Conservation (phyloP, 2,113 vertebrate species). For the Cololabis saira region DNA sequence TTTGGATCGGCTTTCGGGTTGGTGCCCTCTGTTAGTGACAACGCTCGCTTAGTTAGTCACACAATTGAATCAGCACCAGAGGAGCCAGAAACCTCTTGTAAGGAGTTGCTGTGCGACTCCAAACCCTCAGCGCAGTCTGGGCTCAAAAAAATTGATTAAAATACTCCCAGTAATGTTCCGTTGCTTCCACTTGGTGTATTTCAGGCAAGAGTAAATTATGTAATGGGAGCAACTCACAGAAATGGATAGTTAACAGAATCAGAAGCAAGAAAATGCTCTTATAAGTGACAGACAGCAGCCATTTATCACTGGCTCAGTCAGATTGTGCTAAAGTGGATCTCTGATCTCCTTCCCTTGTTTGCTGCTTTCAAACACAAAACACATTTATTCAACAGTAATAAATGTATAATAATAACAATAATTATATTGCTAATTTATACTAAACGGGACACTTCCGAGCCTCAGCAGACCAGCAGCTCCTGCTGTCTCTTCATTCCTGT, state of each 20-base stretch:
- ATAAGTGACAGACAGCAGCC: slow-evolving; percentile 73
- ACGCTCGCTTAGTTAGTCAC: slow-evolving; percentile 31
- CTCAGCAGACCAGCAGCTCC: too few species aligned
- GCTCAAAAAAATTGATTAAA: slow-evolving; percentile 23
- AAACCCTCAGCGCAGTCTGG: neutral
- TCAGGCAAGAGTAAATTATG: slow-evolving; percentile 71
- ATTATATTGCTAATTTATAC: too few species aligned
- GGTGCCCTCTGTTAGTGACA: slow-evolving; percentile 15
- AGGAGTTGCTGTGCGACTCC: neutral
- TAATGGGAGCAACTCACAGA: slow-evolving; percentile 79
- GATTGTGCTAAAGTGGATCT: slow-evolving; percentile 86
- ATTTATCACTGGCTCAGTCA: slow-evolving; percentile 76
- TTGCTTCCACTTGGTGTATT: slow-evolving; percentile 73
- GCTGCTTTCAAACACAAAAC: neutral
- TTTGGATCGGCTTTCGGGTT: slow-evolving; percentile 33
- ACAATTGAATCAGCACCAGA: slow-evolving; percentile 34
- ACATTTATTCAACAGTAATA: too few species aligned
- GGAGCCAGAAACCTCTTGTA: slow-evolving; percentile 8
- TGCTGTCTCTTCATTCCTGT: too few species aligned
- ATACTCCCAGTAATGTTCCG: neutral
- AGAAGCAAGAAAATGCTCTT: slow-evolving; percentile 89
- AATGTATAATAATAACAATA: too few species aligned
- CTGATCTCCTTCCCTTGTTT: slow-evolving; percentile 50
- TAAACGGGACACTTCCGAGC: too few species aligned
- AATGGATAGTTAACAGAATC: slow-evolving; percentile 89